Evolutionary conservation across 2,113 vertebrate species (phyloP), one percentile per base, ranked within the genome.

Genomic region (Carollia perspicillata): DNA sequence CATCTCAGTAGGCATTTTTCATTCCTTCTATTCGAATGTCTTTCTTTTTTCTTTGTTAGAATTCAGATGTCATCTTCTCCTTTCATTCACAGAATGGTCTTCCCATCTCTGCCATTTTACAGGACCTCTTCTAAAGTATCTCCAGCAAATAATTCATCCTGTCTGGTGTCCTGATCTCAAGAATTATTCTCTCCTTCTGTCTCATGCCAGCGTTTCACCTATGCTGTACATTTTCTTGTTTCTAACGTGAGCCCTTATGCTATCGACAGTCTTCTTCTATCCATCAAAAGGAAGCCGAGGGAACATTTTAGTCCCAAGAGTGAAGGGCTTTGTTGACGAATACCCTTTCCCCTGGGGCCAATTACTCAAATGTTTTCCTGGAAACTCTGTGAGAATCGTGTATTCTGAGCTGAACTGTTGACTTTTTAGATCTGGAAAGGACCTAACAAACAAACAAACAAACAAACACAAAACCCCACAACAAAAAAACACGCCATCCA

Each of bases 281-380:
- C 42, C 78, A 35, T 58, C 81, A 49, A 1, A 40, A 28, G 65
- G 81, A 84, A 90, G 47, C 30, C 6, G 20, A 90, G 85, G 51
- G 10, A 58, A 60, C 8, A 0, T 77, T 93, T 78, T 30, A 28
- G 42, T 71, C 44, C 58, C 60, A 17, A 28, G 69, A 85, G 35
- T 37, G 51, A 77, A 75, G 55, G 69, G 20, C 55, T 92, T 87
- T 95, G 58, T 92, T 74, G 69, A 80, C 69, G 35, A 84, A 84
- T 92, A 47, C 78, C 58, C n/a, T 84, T 96, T 92, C 90, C 60
- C 90, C 60, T 84, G 94, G 90, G 89, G 49, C 69, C 75, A 87
- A 68, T 84, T 79, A 42, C 71, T 71, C 79, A 66, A 60, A 42
- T 89, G 58, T 86, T 84, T 91, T 93, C 47, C 89, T 87, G 69